A percentile compares a stretch with the other conserved stretches of the same genome.
phyloP scores from a whole-genome alignment of 2,797 vertebrate species.

The Moxostoma hubbsi region DNA sequence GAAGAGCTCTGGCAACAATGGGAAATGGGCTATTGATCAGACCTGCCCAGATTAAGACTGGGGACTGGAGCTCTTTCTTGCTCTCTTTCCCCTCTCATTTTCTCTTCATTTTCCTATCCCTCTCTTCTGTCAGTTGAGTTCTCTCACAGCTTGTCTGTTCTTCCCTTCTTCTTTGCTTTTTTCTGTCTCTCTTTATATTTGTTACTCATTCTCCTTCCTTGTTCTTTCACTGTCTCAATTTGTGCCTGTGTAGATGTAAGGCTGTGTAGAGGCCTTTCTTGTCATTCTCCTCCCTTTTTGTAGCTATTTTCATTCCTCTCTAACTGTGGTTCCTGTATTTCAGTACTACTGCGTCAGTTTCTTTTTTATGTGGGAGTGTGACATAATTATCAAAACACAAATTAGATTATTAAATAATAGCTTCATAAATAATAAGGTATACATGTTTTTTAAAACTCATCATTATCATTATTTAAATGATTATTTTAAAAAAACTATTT shows the following conservation, averaged over 20 bases:
- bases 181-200: slow-evolving; percentile 65
- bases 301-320: not conserved
- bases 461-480: not conserved
- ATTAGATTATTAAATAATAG: too few species aligned
- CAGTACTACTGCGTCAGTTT: not conserved
- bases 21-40: slow-evolving; percentile 99
- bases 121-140: slow-evolving; percentile 70
- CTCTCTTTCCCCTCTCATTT: slow-evolving; percentile 81
- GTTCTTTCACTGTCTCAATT: slow-evolving; percentile 14
- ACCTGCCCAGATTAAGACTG: slow-evolving; percentile 98
- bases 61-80: slow-evolving; percentile 95
- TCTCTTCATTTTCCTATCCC: slow-evolving; percentile 79
- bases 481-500: not conserved
- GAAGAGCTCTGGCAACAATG: slow-evolving; percentile 98
- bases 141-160: slow-evolving; percentile 66
- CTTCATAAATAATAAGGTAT: not conserved
- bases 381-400: not conserved
- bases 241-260: not conserved
- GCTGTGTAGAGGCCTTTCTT: slow-evolving; percentile 21
- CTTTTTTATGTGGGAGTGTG: not conserved
- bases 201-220: slow-evolving; percentile 34
- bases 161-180: slow-evolving; percentile 70
- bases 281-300: slow-evolving; percentile 14
- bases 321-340: slow-evolving; percentile 30
- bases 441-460: too few species aligned